phyloP scores from a whole-genome alignment of 2,888 invertebrate species.

The Chamaedrilus cognettii region DNA sequence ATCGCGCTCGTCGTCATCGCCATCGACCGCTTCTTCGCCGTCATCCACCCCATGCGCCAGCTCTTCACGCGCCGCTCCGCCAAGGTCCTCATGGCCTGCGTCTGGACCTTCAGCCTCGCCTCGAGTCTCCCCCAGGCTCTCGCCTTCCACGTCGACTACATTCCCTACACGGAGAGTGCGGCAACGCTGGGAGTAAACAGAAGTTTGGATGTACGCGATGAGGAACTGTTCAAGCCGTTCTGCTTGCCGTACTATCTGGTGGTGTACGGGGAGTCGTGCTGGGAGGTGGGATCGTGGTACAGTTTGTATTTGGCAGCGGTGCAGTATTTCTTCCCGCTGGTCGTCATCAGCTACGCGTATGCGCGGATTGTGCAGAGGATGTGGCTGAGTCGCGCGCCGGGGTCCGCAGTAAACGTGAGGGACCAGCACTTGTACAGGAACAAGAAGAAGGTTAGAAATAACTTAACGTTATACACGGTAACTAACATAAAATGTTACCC shows the following conservation, averaged over 20 bases:
- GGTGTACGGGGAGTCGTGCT: not conserved
- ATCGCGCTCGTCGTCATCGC: slow-evolving; percentile 86
- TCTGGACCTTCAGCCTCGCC: slow-evolving; percentile 73
- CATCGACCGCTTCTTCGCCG: slow-evolving; percentile 74
- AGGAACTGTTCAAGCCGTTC: slow-evolving; percentile 18
- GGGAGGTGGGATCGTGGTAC: slow-evolving; percentile 39
- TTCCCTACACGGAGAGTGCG: not conserved
- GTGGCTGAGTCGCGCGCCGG: slow-evolving; percentile 79
- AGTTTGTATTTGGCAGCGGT: slow-evolving; percentile 57
- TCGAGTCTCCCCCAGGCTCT: slow-evolving; percentile 67
- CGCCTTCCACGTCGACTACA: slow-evolving; percentile 29
- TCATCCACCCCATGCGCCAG: slow-evolving; percentile 65
- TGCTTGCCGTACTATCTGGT: slow-evolving; percentile 12
- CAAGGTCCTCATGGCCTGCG: slow-evolving; percentile 72
- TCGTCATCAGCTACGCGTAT: slow-evolving; percentile 81
- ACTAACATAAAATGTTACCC: too few species aligned
- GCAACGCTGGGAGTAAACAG: too few species aligned
- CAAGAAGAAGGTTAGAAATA: slow-evolving; percentile 86
- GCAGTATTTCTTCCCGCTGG: slow-evolving; percentile 77
- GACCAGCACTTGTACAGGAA: slow-evolving; percentile 80
- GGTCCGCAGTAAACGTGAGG: slow-evolving; percentile 75
- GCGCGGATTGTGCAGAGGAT: slow-evolving; percentile 77
- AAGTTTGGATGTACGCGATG: too few species aligned
- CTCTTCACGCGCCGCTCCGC: slow-evolving; percentile 71
- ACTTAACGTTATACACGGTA: too few species aligned